Base-by-base conservation (phyloP, 2,888 invertebrate species). In the Chaetogeoica ovagalla region DNA sequence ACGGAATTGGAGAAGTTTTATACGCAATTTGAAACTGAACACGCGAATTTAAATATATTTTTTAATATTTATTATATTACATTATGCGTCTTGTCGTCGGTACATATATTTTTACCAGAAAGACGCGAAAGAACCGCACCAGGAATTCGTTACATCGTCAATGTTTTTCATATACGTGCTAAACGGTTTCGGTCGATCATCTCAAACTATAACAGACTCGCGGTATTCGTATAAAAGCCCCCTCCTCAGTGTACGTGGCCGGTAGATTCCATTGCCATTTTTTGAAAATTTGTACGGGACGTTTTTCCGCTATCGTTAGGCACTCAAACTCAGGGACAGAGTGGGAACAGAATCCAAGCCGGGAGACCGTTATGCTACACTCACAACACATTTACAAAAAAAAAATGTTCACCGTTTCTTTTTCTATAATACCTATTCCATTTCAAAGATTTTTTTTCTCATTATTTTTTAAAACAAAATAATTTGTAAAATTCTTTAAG, bases 131-230 rank as follows among this genome's bases (percentile, higher is more conserved):
- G 30, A 30, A 30, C 30, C 30, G 30, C 57, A 79, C 79, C 79
- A 71, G 79, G 71, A 79, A 79, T 71, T 71, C 79, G 77, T 77
- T 70, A 77, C 70, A 55, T 62, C 62, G 77, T 77, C 69, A 48
- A 62, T 69, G n/a, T 48, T 76, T 68, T 76, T 76, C 59, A 68
- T 69, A 59, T 69, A 69, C 17, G 63, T 21, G 77, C 77, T 70
- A 77, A 77, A 79, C 79, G 79, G 79, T 79, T 71, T 57, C 79
- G 79, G 79, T 71, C 71, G 70, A 63, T 71, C 65, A 63, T 71
- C 65, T 70, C 71, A 70, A 55, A 79, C 21, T 63, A 52, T 79
- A 79, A 79, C 71, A 79, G 70, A 70, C 63, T 71, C 63, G n/a
- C 39, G 39, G 77, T 70, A n/a, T n/a, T 55, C 62, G 69, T 65